phyloP scores from a whole-genome alignment of 2,113 vertebrate genomes.

The Brachyhypopomus gauderio region DNA sequence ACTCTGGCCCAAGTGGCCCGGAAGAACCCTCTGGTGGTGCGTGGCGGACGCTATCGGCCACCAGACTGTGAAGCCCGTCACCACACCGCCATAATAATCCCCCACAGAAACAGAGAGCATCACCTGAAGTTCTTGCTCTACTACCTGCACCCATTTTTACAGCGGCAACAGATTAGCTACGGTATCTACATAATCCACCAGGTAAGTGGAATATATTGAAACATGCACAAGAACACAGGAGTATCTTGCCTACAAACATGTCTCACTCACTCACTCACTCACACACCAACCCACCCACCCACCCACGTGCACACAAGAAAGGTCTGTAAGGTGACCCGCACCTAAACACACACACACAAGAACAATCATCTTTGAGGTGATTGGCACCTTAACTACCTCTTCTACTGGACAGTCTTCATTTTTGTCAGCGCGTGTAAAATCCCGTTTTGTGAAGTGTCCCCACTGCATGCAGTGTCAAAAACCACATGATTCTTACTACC shows the following conservation, averaged over 20 bases:
- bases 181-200: constrained; percentile 79
- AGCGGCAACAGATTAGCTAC: constrained; percentile 79
- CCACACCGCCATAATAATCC: constrained; percentile 78
- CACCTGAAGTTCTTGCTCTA: constrained; percentile 80
- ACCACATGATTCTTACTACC: no score
- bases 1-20: constrained; percentile 67
- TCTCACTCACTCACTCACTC: no score
- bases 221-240: not conserved
- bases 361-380: not conserved
- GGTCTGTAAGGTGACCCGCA: no score
- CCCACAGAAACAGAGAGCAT: constrained; percentile 75
- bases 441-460: no score
- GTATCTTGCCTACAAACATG: not conserved
- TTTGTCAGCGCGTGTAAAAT: no score
- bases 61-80: constrained; percentile 74
- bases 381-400: no score
- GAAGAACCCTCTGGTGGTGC: constrained; percentile 76
- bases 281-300: no score
- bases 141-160: constrained; percentile 80
- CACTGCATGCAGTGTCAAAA: no score
- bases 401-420: no score
- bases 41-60: constrained; percentile 77
- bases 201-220: not conserved
- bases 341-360: not conserved
- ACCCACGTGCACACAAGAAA: not conserved